Evolutionary conservation across 2,797 vertebrate species (phyloP).

Genomic region (Platalea minor): DNA sequence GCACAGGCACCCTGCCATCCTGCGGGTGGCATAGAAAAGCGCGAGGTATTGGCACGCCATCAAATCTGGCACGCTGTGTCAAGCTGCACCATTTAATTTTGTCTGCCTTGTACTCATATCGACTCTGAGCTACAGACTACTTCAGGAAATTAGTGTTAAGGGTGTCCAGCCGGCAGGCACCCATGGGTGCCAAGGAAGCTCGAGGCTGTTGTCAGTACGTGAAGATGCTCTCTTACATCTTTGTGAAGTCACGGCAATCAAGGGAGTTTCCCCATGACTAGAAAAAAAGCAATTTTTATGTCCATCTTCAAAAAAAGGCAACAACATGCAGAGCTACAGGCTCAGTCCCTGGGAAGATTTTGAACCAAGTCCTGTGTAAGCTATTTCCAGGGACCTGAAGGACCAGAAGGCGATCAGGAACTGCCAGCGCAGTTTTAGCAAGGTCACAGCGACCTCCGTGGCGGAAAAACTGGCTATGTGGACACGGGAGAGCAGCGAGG

Average conservation of each 20-base stretch:
- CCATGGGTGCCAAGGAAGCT: not conserved
- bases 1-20: not conserved
- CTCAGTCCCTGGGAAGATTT: not conserved
- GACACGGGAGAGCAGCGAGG: not conserved
- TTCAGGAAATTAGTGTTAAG: not conserved
- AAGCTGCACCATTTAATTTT: not conserved
- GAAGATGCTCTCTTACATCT: not conserved
- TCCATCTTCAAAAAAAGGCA: not conserved
- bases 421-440: not conserved
- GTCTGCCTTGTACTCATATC: not conserved
- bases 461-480: not conserved
- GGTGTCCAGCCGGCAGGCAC: not conserved
- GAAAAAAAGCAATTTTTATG: not conserved
- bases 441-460: not conserved
- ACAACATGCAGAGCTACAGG: not conserved
- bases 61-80: not conserved
- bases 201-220: rapidly evolving
- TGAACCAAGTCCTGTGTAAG: not conserved
- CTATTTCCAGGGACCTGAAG: not conserved
- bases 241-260: not conserved
- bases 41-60: not conserved
- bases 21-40: not conserved
- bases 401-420: not conserved
- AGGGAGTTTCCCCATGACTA: not conserved
- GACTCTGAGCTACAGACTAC: not conserved